phyloP scores from a whole-genome alignment of 1,140 invertebrate genomes.

The Telenomus remus region DNA sequence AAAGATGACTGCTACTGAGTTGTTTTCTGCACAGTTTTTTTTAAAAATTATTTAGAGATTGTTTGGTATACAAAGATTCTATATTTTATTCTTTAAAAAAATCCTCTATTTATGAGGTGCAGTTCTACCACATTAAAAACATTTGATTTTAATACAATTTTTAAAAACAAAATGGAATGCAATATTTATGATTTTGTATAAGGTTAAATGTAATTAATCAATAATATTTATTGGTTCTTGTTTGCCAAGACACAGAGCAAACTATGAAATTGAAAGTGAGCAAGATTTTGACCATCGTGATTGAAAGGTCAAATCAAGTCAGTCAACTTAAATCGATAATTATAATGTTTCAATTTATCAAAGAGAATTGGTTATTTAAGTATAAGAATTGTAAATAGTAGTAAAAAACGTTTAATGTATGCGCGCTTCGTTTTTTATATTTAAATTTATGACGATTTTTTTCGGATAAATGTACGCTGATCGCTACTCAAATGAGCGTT shows the following conservation, averaged over 20 bases:
- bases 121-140: no score
- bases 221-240: no score
- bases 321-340: slow-evolving; percentile 16
- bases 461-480: slow-evolving; percentile 8
- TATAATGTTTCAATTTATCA: slow-evolving; percentile 10
- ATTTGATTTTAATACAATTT: slow-evolving; percentile 7
- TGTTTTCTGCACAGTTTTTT: no score
- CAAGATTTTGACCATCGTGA: slow-evolving; percentile 6
- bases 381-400: slow-evolving; percentile 54
- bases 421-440: slow-evolving; percentile 52
- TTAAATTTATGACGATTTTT: slow-evolving; percentile 24
- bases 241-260: background rate
- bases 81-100: no score
- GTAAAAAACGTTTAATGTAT: slow-evolving; percentile 43
- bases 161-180: background rate
- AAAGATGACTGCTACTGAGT: no score
- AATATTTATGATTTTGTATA: background rate
- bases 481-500: slow-evolving; percentile 12
- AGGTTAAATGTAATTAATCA: no score
- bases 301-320: slow-evolving; percentile 5
- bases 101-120: no score
- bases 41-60: no score
- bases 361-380: slow-evolving; percentile 37
- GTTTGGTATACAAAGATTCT: no score
- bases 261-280: slow-evolving; percentile 1